Conservation (phyloP, 2,113 vertebrate genomes). For the Alectura lathami region DNA sequence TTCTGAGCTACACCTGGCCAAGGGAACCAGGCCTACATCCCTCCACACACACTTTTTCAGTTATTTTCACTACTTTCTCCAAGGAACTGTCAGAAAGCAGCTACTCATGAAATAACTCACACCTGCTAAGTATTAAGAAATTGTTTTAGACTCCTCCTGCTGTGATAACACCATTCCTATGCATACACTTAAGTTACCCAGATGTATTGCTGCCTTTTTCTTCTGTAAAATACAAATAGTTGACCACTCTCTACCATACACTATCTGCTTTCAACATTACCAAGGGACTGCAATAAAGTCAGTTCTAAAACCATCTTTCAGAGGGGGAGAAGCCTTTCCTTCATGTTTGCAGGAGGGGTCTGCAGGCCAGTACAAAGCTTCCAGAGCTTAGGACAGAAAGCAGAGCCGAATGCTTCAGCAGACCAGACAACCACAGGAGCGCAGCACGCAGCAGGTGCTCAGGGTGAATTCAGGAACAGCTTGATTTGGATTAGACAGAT, state of each 20-base stretch:
- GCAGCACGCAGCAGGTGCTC: too few relatives aligned
- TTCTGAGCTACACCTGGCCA: accelerated
- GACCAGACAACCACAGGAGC: not conserved
- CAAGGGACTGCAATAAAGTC: not conserved
- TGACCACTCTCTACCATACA: not conserved
- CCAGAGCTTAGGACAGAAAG: not conserved
- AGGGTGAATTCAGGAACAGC: not conserved
- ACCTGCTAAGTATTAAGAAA: not conserved
- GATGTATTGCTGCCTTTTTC: not conserved
- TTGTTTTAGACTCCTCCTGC: not conserved
- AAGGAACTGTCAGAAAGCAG: not conserved
- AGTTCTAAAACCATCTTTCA: not conserved
- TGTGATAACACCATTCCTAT: not conserved
- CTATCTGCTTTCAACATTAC: not conserved
- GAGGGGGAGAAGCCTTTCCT: not conserved
- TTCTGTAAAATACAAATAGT: not conserved
- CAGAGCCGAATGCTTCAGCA: not conserved
- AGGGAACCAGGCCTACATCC: not conserved
- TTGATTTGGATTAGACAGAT: not conserved
- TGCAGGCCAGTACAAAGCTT: not conserved
- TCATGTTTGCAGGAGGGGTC: not conserved
- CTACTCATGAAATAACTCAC: not conserved
- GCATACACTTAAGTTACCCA: not conserved
- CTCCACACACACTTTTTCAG: not conserved
- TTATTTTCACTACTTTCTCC: not conserved